These are phyloP conservation scores for Acrocephalus kingi DNA, from an alignment of 2,113 vertebrate species.

Conservation along the genomic window DNA sequence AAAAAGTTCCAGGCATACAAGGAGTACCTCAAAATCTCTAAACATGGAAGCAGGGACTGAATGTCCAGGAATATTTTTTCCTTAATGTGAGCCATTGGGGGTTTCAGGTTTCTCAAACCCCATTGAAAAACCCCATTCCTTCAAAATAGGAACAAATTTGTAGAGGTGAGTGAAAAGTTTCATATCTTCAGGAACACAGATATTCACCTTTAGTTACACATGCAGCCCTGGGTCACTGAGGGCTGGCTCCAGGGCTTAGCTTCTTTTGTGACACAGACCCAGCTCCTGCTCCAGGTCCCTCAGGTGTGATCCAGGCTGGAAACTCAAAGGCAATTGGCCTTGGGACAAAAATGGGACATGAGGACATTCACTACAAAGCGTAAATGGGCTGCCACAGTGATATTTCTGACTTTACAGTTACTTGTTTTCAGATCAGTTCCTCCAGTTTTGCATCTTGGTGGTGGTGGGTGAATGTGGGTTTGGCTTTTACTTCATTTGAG, in stretches of 20 bases:
- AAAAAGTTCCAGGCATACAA: background rate
- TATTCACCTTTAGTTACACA: background rate
- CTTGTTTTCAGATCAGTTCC: background rate
- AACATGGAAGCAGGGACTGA: background rate
- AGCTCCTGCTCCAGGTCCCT: background rate
- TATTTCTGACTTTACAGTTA: background rate
- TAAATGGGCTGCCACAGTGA: background rate
- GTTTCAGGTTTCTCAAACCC: background rate
- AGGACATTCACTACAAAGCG: background rate
- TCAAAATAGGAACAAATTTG: background rate
- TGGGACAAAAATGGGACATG: accelerated
- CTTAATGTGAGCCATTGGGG: background rate
- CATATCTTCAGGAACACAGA: background rate
- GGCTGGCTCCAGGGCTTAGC: background rate
- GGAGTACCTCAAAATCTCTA: background rate
- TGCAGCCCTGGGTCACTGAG: accelerated
- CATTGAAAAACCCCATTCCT: too few relatives aligned
- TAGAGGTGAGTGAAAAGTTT: background rate
- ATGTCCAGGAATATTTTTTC: background rate
- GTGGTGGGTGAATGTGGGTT: background rate
- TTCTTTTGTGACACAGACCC: too few relatives aligned
- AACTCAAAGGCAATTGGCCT: background rate
- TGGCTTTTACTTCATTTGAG: background rate
- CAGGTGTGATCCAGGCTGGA: background rate
- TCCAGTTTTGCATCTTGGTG: background rate